A percentile compares a stretch with the other conserved stretches of the same genome.
These are phyloP conservation scores for Chelonia mydas DNA, from an alignment of 2,797 vertebrate genomes.

Conservation along the genomic window DNA sequence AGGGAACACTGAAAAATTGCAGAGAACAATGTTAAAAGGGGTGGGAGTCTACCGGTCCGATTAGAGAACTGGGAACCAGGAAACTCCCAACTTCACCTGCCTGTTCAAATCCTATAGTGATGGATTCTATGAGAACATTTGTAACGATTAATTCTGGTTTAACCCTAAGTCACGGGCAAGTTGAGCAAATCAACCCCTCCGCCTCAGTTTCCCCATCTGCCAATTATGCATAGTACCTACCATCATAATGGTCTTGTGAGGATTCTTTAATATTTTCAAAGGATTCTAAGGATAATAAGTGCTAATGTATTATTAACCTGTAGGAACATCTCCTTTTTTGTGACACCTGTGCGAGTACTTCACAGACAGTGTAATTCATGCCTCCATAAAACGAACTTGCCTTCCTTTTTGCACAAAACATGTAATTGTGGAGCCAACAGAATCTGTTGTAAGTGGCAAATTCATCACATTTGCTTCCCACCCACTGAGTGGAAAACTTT, in stretches of 20 bases:
- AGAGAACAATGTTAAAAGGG: neutral
- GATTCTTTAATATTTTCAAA: constrained; percentile 16
- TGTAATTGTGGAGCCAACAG: neutral
- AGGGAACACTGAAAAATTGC: neutral
- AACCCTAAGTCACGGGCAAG: neutral
- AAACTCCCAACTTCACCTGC: neutral
- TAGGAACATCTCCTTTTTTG: neutral
- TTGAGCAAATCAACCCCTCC: constrained; percentile 1
- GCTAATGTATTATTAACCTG: neutral
- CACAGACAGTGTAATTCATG: neutral
- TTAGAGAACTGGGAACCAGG: neutral
- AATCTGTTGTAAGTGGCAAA: neutral
- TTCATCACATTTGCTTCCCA: neutral
- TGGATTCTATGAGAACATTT: neutral
- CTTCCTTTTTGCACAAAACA: neutral
- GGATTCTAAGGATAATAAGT: neutral
- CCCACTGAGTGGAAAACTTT: neutral
- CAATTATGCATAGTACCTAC: neutral
- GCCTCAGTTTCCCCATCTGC: constrained; percentile 1
- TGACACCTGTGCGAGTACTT: neutral
- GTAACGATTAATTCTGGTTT: constrained; percentile 22
- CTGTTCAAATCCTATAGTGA: neutral
- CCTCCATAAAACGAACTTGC: neutral
- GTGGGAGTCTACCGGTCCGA: neutral
- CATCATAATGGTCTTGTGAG: neutral